Percentiles rank a stretch among this genome's conserved stretches.
Evolutionary conservation across 2,888 invertebrate genomes (phyloP).

Genomic region (Macropis europaea): DNA sequence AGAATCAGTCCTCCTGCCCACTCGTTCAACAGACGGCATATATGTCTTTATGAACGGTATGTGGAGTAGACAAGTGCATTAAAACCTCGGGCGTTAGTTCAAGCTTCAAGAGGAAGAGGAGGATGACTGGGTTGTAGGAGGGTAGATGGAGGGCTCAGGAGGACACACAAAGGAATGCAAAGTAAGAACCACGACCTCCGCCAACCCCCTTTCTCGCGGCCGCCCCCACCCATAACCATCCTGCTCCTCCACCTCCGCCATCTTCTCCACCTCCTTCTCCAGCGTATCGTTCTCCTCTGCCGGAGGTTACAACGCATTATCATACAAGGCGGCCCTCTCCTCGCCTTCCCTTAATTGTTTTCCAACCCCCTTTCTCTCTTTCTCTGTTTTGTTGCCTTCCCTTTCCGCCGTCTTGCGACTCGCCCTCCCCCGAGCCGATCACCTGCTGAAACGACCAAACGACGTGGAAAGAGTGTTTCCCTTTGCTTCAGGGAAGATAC

Average conservation of each 20-base stretch:
- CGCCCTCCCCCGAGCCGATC: slow-evolving; percentile 39
- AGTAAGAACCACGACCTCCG: slow-evolving; percentile 75
- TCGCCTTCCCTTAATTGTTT: slow-evolving; percentile 72
- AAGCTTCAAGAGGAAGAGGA: slow-evolving; percentile 73
- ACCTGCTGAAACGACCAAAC: slow-evolving; percentile 52
- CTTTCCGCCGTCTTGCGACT: background rate
- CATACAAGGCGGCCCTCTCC: slow-evolving; percentile 74
- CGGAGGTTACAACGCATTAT: slow-evolving; percentile 75
- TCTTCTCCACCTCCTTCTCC: slow-evolving; percentile 66
- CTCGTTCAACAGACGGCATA: slow-evolving; percentile 72
- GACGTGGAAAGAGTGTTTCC: slow-evolving; percentile 44
- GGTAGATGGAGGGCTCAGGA: slow-evolving; percentile 69
- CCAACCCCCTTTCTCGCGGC: slow-evolving; percentile 51
- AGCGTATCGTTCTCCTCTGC: slow-evolving; percentile 66
- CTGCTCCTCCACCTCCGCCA: slow-evolving; percentile 38
- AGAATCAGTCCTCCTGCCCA: slow-evolving; percentile 66
- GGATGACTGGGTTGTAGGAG: slow-evolving; percentile 59
- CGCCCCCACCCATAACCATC: slow-evolving; percentile 25
- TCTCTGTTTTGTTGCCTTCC: slow-evolving; percentile 12
- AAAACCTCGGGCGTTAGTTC: slow-evolving; percentile 79
- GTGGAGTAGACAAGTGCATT: slow-evolving; percentile 80
- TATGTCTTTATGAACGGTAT: slow-evolving; percentile 78
- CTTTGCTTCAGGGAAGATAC: slow-evolving; percentile 42
- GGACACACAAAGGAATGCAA: slow-evolving; percentile 79
- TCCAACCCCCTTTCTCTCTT: slow-evolving; percentile 53